Percentiles rank a stretch among this genome's conserved stretches.
Evolutionary conservation across 2,113 vertebrate genomes (phyloP).

Genomic region (Epinephelus lanceolatus): DNA sequence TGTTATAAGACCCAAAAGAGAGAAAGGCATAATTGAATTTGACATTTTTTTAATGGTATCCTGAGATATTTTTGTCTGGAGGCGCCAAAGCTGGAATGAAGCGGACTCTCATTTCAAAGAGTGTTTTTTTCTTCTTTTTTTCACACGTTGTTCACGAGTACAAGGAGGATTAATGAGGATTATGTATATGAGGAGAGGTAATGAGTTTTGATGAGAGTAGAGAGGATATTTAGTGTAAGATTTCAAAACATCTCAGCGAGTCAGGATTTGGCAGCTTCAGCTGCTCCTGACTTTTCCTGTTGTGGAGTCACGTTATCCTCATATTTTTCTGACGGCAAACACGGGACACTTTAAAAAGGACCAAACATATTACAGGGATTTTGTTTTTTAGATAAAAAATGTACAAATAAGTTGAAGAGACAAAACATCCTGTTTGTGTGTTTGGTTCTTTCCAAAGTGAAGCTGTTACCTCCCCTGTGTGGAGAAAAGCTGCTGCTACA

Average conservation of each 20-base stretch:
- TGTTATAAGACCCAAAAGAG: constrained; percentile 51
- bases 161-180: constrained; percentile 77
- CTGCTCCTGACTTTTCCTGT: constrained; percentile 42
- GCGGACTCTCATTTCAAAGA: constrained; percentile 72
- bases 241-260: constrained; percentile 70
- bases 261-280: constrained; percentile 44
- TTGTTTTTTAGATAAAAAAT: constrained; percentile 3
- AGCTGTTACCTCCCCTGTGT: constrained; percentile 18
- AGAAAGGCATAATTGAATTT: constrained; percentile 78
- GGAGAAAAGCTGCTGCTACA: constrained; percentile 32
- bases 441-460: background rate
- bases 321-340: background rate
- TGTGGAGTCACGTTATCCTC: constrained; percentile 8
- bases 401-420: background rate
- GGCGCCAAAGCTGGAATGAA: constrained; percentile 59
- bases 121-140: constrained; percentile 54
- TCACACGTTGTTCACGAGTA: constrained; percentile 68
- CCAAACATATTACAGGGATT: background rate
- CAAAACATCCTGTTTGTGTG: too few relatives aligned
- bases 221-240: constrained; percentile 79
- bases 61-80: constrained; percentile 75
- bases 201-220: constrained; percentile 75
- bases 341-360: background rate
- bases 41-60: constrained; percentile 79
- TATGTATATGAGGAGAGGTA: constrained; percentile 77